Evolutionary conservation across 1,140 invertebrate species (phyloP), one percentile per base, ranked within the genome.

Genomic region (Glossosoma conforme): DNA sequence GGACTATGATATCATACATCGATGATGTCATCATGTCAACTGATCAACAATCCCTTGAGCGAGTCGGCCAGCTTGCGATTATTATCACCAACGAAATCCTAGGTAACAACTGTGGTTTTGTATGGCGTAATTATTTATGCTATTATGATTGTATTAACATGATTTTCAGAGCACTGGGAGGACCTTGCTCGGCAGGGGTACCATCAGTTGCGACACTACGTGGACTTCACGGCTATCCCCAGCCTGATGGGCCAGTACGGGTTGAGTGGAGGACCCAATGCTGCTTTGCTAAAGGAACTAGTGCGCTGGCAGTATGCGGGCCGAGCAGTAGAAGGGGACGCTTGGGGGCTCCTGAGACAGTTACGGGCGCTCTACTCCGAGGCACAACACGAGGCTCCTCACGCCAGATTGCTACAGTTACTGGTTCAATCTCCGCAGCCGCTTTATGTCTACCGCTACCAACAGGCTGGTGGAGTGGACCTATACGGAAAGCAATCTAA

Each of bases 111-210:
- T n/a, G n/a, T n/a, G n/a, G n/a, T n/a, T n/a, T n/a, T n/a, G n/a
- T n/a, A n/a, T n/a, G n/a, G n/a, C n/a, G n/a, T n/a, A n/a, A n/a
- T n/a, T n/a, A n/a, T n/a, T n/a, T n/a, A n/a, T n/a, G n/a, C n/a
- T n/a, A n/a, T n/a, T n/a, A n/a, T n/a, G n/a, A n/a, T n/a, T n/a
- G n/a, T n/a, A n/a, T n/a, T n/a, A 43, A 37, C 28, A 8, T 37
- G 28, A 45, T 15, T 65, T 64, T 37, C 48, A 74, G 68, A 61
- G 46, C 56, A 65, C 38, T 79, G 76, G 77, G 60, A 71, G 41
- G 69, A 77, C 38, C 62, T 79, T 44, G 67, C 70, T 2, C 62
- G 70, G 2, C 72, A 79, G 50, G 72, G 75, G 2, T 71, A 65
- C 45, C 24, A 59, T 15, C 65, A 74, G 13, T 61, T 81, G 8